These are phyloP conservation scores for Tethya wilhelma DNA, from an alignment of 37 sponge, comb jelly and placozoan genomes.

Conservation along the genomic window DNA sequence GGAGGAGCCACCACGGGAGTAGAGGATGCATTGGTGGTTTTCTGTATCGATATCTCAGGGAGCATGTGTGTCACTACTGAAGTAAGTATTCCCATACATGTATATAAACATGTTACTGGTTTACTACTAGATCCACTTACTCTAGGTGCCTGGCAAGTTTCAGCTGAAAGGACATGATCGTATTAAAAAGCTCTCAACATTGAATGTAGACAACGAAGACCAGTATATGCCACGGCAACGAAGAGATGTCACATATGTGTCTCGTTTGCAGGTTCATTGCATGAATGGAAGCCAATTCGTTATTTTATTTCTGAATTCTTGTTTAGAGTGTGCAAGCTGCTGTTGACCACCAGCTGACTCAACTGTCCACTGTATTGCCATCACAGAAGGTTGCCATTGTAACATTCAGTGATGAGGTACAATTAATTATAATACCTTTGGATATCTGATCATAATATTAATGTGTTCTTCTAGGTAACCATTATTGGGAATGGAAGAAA, in stretches of 20 bases:
- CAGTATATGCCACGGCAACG: slow-evolving; percentile 62
- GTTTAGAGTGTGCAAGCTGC: slow-evolving; percentile 82
- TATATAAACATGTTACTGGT: no score
- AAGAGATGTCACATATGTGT: slow-evolving; percentile 76
- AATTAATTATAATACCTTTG: neutral
- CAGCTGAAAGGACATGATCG: slow-evolving; percentile 62
- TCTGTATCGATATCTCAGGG: slow-evolving; percentile 91
- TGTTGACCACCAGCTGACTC: slow-evolving; percentile 77
- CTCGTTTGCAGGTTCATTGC: slow-evolving; percentile 80
- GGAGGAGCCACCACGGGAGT: slow-evolving; percentile 9
- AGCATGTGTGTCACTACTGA: slow-evolving; percentile 92
- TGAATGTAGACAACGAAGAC: slow-evolving; percentile 45
- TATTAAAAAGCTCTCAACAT: slow-evolving; percentile 6
- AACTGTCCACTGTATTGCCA: slow-evolving; percentile 54
- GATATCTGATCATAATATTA: neutral
- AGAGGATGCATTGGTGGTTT: slow-evolving; percentile 70
- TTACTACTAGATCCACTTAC: no score
- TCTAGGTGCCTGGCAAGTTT: slow-evolving; percentile 77
- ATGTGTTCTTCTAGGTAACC: slow-evolving; percentile 51
- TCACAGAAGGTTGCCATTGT: slow-evolving; percentile 64
- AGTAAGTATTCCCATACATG: slow-evolving; percentile 53
- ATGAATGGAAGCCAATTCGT: neutral
- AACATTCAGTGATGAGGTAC: slow-evolving; percentile 87
- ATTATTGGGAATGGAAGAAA: slow-evolving; percentile 81
- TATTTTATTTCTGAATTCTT: neutral